Evolutionary conservation across 2,113 vertebrate species (phyloP), one percentile per base, ranked within the genome.

Genomic region (Stegastes partitus): DNA sequence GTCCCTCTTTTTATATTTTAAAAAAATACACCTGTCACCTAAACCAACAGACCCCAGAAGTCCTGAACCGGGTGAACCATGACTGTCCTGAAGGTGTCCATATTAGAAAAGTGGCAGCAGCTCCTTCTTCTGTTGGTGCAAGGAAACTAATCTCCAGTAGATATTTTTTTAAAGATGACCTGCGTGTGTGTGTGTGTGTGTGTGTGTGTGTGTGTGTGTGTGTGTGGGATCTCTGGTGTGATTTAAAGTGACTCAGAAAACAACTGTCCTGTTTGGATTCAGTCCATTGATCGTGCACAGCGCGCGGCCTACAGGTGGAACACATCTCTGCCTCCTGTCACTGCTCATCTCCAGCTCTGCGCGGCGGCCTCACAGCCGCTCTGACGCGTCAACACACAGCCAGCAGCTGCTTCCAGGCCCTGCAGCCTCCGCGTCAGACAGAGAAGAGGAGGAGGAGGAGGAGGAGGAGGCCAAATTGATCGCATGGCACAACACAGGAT

Each of bases 391-490:
- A 54, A 66, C 18, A 68, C 79, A 84, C 82, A 47, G 68, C 79
- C 69, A 68, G 55, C 79, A 78, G 62, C 45, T 58, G 58, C 75
- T 53, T 45, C n/a, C n/a, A 69, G 57, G 72, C 70, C 81, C 56
- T 54, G 63, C 57, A 47, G 79, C 77, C 39, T 79, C 61, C 78
- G 81, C 65, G 86, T 87, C 87, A 86, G 65, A 69, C 77, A 45
- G 53, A 34, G 7, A 31, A 7, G 8, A 7, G 8, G 31, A 31
- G 31, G 1, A 1, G 8, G 31, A 28, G 28, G 28, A 5, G 5
- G 5, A 28, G 65, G 28, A n/a, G 74, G 56, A 69, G 66, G 77
- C 68, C 82, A 86, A 84, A 85, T 82, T 91, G 90, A 93, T 92
- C 83, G 78, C 77, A 59, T 71, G 66, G 85, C 84, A 86, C 85